Evolutionary conservation across 2,888 invertebrate species (phyloP).

Genomic region (Aleiodes alternator): DNA sequence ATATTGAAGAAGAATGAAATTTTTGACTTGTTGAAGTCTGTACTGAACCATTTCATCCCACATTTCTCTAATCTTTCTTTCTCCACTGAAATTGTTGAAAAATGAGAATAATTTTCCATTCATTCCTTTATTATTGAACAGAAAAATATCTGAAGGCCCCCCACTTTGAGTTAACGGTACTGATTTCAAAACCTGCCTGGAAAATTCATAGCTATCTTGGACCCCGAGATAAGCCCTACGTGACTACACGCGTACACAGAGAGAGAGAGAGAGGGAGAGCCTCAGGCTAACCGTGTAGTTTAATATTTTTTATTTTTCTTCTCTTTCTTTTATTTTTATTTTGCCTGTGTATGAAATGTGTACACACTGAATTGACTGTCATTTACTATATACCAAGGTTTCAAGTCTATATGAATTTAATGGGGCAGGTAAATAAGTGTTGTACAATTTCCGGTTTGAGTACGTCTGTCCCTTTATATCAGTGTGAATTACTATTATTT

Average conservation of each 20-base stretch:
- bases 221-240: slow-evolving; percentile 25
- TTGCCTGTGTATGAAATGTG: slow-evolving; percentile 10
- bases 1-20: too few relatives aligned
- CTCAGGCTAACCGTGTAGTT: slow-evolving; percentile 12
- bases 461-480: not conserved
- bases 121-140: not conserved
- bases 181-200: slow-evolving; percentile 24
- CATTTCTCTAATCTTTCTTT: too few relatives aligned
- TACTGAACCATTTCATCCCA: too few relatives aligned
- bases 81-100: too few relatives aligned
- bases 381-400: slow-evolving; percentile 20
- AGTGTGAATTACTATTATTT: not conserved
- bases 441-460: slow-evolving; percentile 26
- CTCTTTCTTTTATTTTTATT: slow-evolving; percentile 6
- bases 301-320: not conserved
- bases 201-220: slow-evolving; percentile 24
- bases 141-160: slow-evolving; percentile 14
- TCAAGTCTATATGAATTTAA: slow-evolving; percentile 11
- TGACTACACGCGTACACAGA: slow-evolving; percentile 8
- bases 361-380: slow-evolving; percentile 30
- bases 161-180: slow-evolving; percentile 27
- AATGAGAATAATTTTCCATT: not conserved
- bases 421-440: slow-evolving; percentile 26
- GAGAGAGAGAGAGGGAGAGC: not conserved
- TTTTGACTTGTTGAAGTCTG: too few relatives aligned